Evolutionary conservation across 1,140 invertebrate genomes (phyloP).

Genomic region (Drosophila kohkoa): DNA sequence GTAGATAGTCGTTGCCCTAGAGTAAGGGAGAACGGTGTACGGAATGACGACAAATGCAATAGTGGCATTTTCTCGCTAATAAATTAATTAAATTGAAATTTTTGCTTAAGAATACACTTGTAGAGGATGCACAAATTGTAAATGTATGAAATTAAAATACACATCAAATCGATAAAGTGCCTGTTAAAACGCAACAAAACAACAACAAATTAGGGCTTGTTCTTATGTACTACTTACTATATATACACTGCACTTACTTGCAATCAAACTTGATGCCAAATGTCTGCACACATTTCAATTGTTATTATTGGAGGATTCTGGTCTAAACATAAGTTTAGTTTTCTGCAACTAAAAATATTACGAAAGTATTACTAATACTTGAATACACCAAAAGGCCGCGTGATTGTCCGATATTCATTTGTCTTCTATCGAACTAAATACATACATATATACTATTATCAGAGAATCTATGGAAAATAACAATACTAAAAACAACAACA

Average conservation of each 20-base stretch:
- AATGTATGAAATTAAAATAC: slow-evolving; percentile 58
- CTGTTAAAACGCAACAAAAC: slow-evolving; percentile 70
- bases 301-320: slow-evolving; percentile 37
- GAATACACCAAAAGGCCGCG: slow-evolving; percentile 29
- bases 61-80: slow-evolving; percentile 61
- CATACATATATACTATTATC: slow-evolving; percentile 3
- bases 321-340: slow-evolving; percentile 45
- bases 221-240: slow-evolving; percentile 1
- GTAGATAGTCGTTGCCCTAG: slow-evolving; percentile 56
- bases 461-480: slow-evolving; percentile 8
- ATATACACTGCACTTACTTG: slow-evolving; percentile 3
- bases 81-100: slow-evolving; percentile 37
- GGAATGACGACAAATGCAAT: slow-evolving; percentile 45
- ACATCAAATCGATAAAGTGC: slow-evolving; percentile 60
- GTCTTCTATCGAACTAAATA: slow-evolving; percentile 5
- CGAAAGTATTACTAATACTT: slow-evolving; percentile 75
- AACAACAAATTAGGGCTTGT: slow-evolving; percentile 49
- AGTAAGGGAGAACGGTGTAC: slow-evolving; percentile 27
- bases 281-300: slow-evolving; percentile 28
- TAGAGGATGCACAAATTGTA: slow-evolving; percentile 67
- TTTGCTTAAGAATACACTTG: slow-evolving; percentile 51
- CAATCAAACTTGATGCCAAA: slow-evolving; percentile 40
- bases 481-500: slow-evolving; percentile 13
- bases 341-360: slow-evolving; percentile 43
- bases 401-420: slow-evolving; percentile 4